Conservation (phyloP, 2,797 vertebrate genomes). For the Glyptemys insculpta region DNA sequence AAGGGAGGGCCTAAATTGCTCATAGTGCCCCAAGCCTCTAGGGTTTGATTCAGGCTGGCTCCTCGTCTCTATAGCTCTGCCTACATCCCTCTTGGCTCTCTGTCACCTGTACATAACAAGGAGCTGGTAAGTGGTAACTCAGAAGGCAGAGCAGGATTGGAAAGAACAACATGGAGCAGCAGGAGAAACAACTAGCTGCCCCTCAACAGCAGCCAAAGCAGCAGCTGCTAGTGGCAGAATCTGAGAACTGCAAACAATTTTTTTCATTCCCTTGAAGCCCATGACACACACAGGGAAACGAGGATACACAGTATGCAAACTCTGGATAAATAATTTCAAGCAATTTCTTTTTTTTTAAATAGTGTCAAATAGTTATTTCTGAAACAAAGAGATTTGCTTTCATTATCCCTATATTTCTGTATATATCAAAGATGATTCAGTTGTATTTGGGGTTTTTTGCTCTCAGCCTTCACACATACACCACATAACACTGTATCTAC, state of each 20-base stretch:
- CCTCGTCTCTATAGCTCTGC: neutral
- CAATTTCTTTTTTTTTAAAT: neutral
- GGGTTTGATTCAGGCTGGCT: neutral
- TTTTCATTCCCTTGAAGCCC: neutral
- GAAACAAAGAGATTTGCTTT: neutral
- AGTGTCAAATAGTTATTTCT: neutral
- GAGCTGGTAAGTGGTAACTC: neutral
- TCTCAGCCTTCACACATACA: conserved; percentile 13
- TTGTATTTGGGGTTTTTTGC: neutral
- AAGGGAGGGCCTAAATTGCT: neutral
- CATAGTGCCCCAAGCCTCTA: neutral
- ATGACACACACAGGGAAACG: neutral
- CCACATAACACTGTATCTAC: neutral
- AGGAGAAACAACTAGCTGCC: neutral
- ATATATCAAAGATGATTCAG: neutral
- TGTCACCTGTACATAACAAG: neutral
- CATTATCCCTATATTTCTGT: neutral
- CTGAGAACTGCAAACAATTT: neutral
- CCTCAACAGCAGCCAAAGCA: neutral
- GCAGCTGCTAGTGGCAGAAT: neutral
- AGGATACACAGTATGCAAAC: neutral
- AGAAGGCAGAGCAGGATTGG: neutral
- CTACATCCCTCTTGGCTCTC: neutral
- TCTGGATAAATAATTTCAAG: neutral
- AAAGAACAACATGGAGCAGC: neutral